Conservation (phyloP, 2,113 vertebrate species). For the Picathartes gymnocephalus region DNA sequence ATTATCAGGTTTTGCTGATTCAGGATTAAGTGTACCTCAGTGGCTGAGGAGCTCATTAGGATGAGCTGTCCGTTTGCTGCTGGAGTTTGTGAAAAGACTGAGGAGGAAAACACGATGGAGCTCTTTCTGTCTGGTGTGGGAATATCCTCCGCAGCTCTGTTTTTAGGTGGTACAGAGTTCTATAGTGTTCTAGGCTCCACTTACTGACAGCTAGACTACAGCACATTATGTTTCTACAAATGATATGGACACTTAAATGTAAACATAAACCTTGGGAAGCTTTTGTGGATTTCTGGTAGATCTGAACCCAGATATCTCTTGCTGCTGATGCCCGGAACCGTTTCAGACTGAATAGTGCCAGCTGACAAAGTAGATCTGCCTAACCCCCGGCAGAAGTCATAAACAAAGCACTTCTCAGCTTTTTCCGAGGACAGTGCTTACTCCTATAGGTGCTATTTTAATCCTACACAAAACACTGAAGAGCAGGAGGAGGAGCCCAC, state of each 20-base stretch:
- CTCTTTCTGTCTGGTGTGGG: background rate
- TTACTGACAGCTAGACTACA: background rate
- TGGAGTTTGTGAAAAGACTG: background rate
- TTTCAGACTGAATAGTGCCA: background rate
- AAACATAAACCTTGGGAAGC: background rate
- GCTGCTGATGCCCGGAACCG: background rate
- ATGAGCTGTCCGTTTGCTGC: background rate
- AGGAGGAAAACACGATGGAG: background rate
- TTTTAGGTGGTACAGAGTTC: background rate
- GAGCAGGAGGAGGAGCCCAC: constrained; percentile 12
- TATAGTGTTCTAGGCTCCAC: background rate
- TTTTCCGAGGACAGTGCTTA: background rate
- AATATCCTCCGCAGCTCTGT: background rate
- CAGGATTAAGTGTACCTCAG: constrained; percentile 62
- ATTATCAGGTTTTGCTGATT: constrained; percentile 65
- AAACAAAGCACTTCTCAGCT: background rate
- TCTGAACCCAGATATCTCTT: background rate
- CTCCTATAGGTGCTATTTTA: background rate
- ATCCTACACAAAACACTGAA: background rate
- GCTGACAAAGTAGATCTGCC: background rate
- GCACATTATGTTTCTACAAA: background rate
- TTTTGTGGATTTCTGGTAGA: background rate
- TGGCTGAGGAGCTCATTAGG: constrained; percentile 18
- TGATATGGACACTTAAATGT: background rate
- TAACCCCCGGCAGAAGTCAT: background rate